Evolutionary conservation across 2,888 invertebrate species (phyloP).

Genomic region (Tipula confusa): DNA sequence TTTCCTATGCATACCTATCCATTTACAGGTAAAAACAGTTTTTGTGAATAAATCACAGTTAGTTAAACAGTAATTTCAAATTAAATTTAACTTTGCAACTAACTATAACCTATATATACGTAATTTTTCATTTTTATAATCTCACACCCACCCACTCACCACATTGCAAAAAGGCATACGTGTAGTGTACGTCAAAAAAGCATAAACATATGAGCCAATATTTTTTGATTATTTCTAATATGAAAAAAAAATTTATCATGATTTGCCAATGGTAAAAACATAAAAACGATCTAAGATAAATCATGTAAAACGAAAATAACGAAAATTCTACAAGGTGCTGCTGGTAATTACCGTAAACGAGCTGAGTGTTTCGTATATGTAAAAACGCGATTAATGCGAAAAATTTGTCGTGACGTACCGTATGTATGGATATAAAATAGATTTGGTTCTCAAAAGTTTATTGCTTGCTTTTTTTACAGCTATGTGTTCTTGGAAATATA

Average conservation of each 20-base stretch:
- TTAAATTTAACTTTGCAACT: not conserved
- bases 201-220: not conserved
- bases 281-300: not conserved
- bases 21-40: not conserved
- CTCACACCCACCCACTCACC: not conserved
- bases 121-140: not conserved
- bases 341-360: not conserved
- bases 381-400: not conserved
- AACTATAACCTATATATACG: not conserved
- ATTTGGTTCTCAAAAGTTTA: not conserved
- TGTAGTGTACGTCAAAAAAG: not conserved
- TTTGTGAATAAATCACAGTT: not conserved
- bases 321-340: constrained; percentile 7
- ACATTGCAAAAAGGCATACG: not conserved
- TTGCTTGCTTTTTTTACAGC: not conserved
- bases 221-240: too few species aligned
- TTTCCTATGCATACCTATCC: not conserved
- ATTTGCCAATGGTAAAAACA: not conserved
- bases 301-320: not conserved
- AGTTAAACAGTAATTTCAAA: constrained; percentile 6
- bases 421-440: not conserved
- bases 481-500: not conserved
- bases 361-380: not conserved
- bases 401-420: not conserved
- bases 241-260: not conserved